A percentile compares a stretch with the other conserved stretches of the same genome.
Evolutionary conservation across 1,140 invertebrate genomes (phyloP).

Genomic region (Drosophila kohkoa): DNA sequence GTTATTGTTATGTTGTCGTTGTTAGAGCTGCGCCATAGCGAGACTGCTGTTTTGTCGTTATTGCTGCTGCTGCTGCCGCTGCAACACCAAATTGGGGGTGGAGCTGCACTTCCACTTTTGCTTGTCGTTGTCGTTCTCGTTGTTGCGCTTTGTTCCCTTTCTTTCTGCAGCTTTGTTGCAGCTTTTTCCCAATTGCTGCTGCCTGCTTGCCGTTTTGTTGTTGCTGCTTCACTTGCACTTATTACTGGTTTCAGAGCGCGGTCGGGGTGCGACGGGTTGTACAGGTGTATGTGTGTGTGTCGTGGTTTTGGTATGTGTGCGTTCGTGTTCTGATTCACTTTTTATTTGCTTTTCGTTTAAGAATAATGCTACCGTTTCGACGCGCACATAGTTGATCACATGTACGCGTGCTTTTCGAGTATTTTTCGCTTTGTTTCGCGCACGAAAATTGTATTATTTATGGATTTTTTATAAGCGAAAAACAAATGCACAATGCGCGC

Average conservation of each 20-base stretch:
- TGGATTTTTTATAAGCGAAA: slow-evolving; percentile 45
- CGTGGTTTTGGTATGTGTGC: slow-evolving; percentile 27
- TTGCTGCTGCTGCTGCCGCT: slow-evolving; percentile 15
- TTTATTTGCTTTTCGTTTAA: slow-evolving; percentile 25
- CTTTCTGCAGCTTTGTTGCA: slow-evolving; percentile 56
- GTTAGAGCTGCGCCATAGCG: not conserved
- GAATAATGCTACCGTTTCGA: not conserved
- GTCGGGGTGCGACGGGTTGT: slow-evolving; percentile 41
- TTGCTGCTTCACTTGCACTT: slow-evolving; percentile 76
- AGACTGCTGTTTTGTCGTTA: not conserved
- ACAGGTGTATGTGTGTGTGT: slow-evolving; percentile 27
- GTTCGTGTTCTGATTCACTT: slow-evolving; percentile 76
- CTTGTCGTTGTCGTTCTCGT: slow-evolving; percentile 45
- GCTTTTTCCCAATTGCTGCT: slow-evolving; percentile 58
- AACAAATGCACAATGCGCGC: slow-evolving; percentile 60
- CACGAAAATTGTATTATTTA: slow-evolving; percentile 27
- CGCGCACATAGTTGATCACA: not conserved
- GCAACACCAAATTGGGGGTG: slow-evolving; percentile 53
- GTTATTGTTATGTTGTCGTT: slow-evolving; percentile 5
- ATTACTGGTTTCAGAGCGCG: slow-evolving; percentile 64
- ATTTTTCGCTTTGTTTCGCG: not conserved
- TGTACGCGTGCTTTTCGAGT: not conserved
- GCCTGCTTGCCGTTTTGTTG: slow-evolving; percentile 28
- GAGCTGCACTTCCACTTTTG: slow-evolving; percentile 61
- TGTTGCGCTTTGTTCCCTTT: slow-evolving; percentile 62